Evolutionary conservation across 2,113 vertebrate species (phyloP).

Genomic region (Corythornis vintsioides): DNA sequence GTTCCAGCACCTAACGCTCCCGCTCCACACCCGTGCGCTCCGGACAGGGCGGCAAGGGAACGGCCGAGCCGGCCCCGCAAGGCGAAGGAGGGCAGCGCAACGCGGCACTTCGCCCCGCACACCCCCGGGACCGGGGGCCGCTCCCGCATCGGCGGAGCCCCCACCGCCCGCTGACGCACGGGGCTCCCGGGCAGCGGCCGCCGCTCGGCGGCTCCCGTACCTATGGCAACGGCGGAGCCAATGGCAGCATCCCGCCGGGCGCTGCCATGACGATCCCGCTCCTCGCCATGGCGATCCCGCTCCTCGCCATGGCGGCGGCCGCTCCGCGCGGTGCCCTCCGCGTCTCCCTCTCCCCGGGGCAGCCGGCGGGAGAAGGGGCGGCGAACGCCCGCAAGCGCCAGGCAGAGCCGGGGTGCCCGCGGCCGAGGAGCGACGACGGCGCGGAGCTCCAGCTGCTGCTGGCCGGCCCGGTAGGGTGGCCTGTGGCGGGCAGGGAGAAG

Average conservation of each 20-base stretch:
- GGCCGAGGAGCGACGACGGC: not conserved
- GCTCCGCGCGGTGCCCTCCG: not conserved
- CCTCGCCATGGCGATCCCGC: slow-evolving; percentile 62
- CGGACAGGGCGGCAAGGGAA: not conserved
- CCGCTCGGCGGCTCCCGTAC: slow-evolving; percentile 74
- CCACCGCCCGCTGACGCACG: slow-evolving; percentile 7
- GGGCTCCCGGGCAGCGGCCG: slow-evolving; percentile 24
- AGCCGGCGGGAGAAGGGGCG: not conserved
- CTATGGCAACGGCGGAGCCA: slow-evolving; percentile 87
- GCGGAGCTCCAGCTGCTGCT: not conserved
- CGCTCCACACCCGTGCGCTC: accelerated
- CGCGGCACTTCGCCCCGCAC: not conserved
- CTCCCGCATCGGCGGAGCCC: not conserved
- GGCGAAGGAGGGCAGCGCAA: not conserved
- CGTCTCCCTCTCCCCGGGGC: no score
- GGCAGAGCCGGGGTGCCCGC: not conserved
- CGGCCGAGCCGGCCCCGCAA: not conserved
- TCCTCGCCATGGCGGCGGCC: not conserved
- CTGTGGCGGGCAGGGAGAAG: not conserved
- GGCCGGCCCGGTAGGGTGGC: not conserved
- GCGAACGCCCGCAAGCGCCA: not conserved
- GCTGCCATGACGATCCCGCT: slow-evolving; percentile 85
- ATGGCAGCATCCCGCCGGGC: slow-evolving; percentile 74
- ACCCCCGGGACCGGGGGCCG: not conserved
- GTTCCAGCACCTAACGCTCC: not conserved